Evolutionary conservation across 30 jellyfish, hydroid and myxozoan genomes (phyloP), one percentile per base, ranked within the genome.

Genomic region (Cassiopea xamachana): DNA sequence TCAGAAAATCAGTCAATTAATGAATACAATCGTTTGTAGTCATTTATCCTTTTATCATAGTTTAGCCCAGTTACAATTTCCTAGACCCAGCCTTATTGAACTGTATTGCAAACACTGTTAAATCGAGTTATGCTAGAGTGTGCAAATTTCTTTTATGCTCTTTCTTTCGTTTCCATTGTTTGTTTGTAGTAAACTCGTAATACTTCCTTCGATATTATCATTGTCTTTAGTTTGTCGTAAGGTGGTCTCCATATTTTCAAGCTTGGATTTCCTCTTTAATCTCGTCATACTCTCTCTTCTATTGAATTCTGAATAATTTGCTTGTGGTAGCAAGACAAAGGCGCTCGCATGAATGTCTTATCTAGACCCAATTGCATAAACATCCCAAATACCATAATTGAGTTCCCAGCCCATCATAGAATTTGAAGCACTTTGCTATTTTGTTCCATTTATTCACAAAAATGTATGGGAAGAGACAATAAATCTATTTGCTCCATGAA

Each of bases 1-100:
- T 75, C 46, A 39, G 14, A 59, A 51, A 19, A 75, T 75, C 39
- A 75, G 17, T 19, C 84, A 59, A 45, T 75, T 46, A 75, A 51
- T 75, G 84, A 46, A 10, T 46, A 45, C 17, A 7, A 55, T 55
- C 13, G 39, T 59, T 1, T 15, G 46, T n/a, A 75, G 46, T 75
- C 61, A 13, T 75, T 75, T 51, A 75, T 75, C 84, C 70, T 68
- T 81, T 83, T 83, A 68, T 83, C 75, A 45, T 72, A 44, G 46
- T 81, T 83, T 68, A 47, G 73, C 84, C 16, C 49, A 44, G 48
- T 72, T 68, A 69, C 19, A 69, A 68, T 72, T 62, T 69, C 84
- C 84, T 68, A 83, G 47, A 48, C 70, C 76, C 72, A 60, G 83
- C 70, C 69, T 72, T 39, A 61, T 64, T 48, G 50, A 44, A 51